Evolutionary conservation across 1,140 invertebrate species (phyloP), one percentile per base, ranked within the genome.

Genomic region (Sipha flava): DNA sequence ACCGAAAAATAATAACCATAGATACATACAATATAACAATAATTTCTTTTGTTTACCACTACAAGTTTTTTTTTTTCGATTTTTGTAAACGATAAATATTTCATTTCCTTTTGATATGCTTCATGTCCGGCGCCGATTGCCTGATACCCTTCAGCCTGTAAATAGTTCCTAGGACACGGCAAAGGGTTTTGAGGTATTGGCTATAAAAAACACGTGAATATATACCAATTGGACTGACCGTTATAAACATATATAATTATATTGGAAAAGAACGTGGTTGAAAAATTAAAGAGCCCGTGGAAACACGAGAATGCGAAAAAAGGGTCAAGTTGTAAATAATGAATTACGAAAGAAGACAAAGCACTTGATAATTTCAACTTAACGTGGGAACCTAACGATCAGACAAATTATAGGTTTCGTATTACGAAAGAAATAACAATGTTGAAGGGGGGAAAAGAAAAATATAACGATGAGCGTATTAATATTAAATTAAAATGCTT

Each of bases 371-470:
- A 70, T 70, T 45, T 70, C 43, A 10, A 29, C 43, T 47, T 47
- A 70, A 47, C 18, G 37, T 43, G 16, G 40, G 16, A 45, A 12
- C 40, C 43, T 68, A 68, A 29, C 40, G 40, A 47, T 47, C 43
- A 10, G 66, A 47, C 66, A 70, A 70, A 70, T 70, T 70, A 70
- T 47, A 70, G 66, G 66, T 70, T 70, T 70, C 37, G 23, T 66
- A 43, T 66, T 66, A 43, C 40, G 23, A 70, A 18, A 70, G 3
- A 18, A 43, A 29, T 12, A 29, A 66, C 62, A 6, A n/a, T 16
- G 37, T 26, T 6, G 18, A 45, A 43, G n/a, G 6, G 5, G 37
- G 21, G 10, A 31, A 34, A n/a, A 62, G 29, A 34, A 34, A 40
- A 23, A 64, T 40, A 66, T 66, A 66, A 21, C 10, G 9, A 9